Conservation (phyloP, 1,140 invertebrate species). For the Macrotrachela quadricornifera region DNA sequence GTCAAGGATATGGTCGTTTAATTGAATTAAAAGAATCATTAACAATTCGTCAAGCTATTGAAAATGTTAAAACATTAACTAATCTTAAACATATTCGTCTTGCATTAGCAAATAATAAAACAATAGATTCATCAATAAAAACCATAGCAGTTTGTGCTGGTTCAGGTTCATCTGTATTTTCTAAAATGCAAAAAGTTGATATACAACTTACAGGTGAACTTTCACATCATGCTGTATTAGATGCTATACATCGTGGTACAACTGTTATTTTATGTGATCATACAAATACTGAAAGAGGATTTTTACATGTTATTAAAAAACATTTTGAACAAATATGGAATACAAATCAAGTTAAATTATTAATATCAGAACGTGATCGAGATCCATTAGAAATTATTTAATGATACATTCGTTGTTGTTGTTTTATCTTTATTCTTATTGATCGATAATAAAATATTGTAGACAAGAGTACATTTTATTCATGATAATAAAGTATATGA, state of each 20-base stretch:
- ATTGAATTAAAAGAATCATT: not conserved
- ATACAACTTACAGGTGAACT: constrained; percentile 57
- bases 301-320: not conserved
- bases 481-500: too few relatives aligned
- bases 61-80: not conserved
- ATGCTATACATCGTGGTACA: constrained; percentile 40
- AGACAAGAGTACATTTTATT: too few relatives aligned
- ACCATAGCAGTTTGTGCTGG: constrained; percentile 66
- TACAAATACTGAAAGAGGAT: constrained; percentile 61
- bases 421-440: too few relatives aligned
- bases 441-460: too few relatives aligned
- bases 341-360: not conserved
- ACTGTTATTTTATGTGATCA: constrained; percentile 75
- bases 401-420: not conserved
- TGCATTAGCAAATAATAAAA: constrained; percentile 5
- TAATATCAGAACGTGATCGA: not conserved
- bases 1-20: constrained; percentile 1
- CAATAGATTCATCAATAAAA: constrained; percentile 12
- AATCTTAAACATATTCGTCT: not conserved
- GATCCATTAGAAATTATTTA: constrained; percentile 8
- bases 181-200: constrained; percentile 50
- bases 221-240: constrained; percentile 75
- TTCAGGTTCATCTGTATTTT: constrained; percentile 47
- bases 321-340: not conserved
- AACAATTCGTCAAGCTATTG: not conserved